Conservation (phyloP, 1,140 invertebrate genomes). For the Sitodiplosis mosellana region DNA sequence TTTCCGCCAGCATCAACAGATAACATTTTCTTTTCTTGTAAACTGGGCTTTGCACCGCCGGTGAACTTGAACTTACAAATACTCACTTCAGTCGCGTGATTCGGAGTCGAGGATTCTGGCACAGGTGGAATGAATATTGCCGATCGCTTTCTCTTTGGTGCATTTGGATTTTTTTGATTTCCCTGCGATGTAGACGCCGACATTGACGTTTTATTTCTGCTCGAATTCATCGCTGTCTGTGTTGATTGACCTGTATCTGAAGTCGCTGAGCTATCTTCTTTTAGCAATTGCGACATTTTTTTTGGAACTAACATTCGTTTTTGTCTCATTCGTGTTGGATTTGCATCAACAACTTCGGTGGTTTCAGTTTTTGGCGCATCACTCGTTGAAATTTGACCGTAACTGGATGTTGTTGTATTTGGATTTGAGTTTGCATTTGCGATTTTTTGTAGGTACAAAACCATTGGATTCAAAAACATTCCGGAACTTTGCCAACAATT, state of each 20-base stretch:
- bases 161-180: constrained; percentile 9
- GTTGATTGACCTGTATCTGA: background rate
- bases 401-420: background rate
- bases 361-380: background rate
- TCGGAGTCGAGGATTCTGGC: constrained; percentile 46
- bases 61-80: constrained; percentile 90
- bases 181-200: constrained; percentile 10
- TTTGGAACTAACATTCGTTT: background rate
- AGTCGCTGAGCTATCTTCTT: background rate
- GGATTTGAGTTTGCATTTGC: constrained; percentile 30
- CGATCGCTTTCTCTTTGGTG: constrained; percentile 53
- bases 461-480: constrained; percentile 51
- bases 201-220: constrained; percentile 17
- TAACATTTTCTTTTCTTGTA: constrained; percentile 80
- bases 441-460: constrained; percentile 52
- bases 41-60: constrained; percentile 63
- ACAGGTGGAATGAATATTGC: constrained; percentile 67
- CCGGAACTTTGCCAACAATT: constrained; percentile 50
- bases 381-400: background rate
- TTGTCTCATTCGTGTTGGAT: constrained; percentile 8
- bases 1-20: constrained; percentile 73
- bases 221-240: constrained; percentile 9
- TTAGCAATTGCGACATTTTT: background rate
- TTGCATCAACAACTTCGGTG: constrained; percentile 19
- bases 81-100: constrained; percentile 61